Evolutionary conservation across 1,140 invertebrate genomes (phyloP), one percentile per base, ranked within the genome.

Genomic region (Anadara kagoshimensis): DNA sequence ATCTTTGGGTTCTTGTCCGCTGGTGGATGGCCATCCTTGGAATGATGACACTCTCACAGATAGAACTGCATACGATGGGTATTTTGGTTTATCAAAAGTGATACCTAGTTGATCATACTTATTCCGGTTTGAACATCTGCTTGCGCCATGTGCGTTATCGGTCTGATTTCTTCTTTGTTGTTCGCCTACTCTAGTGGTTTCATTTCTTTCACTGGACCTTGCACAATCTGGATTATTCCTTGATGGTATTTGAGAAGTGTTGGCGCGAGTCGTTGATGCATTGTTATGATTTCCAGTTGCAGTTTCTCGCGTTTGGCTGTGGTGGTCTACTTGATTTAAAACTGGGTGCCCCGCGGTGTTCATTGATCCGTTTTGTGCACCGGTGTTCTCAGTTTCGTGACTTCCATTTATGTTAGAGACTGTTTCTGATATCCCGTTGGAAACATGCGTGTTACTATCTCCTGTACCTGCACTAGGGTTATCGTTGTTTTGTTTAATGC

Each of bases 41-140:
- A 94, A 97, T 4, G 93, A 93, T 74, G 90, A 90, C 22, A 96
- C 81, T 29, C 96, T 91, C 1, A 92, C 91, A 57, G 93, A 91
- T 56, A 92, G 88, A 3, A 92, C 92, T 0, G 92, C 91, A 87
- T 78, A 79, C 12, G 76, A 57, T 5, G 75, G 66, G 41, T 79
- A 76, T 57, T 79, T 81, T 5, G 82, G 80, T 47, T 69, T 65
- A 22, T 80, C 79, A 24, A 81, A 77, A 16, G 64, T 69, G 20
- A 83, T 80, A 36, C 78, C 78, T n/a, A 82, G 58, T 11, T 68
- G 62, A 16, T 63, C 51, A 11, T 53, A 22, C 43, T 59, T 65
- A 16, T 65, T 18, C 4, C 14, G 11, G 26, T n/a, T 53, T 54
- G 63, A 53, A 36, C 11, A 36, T n/a, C 59, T 47, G 1, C 24